Percentiles rank a stretch among this genome's conserved stretches.
Evolutionary conservation across 2,113 vertebrate genomes (phyloP).

Genomic region (Mus spicilegus): DNA sequence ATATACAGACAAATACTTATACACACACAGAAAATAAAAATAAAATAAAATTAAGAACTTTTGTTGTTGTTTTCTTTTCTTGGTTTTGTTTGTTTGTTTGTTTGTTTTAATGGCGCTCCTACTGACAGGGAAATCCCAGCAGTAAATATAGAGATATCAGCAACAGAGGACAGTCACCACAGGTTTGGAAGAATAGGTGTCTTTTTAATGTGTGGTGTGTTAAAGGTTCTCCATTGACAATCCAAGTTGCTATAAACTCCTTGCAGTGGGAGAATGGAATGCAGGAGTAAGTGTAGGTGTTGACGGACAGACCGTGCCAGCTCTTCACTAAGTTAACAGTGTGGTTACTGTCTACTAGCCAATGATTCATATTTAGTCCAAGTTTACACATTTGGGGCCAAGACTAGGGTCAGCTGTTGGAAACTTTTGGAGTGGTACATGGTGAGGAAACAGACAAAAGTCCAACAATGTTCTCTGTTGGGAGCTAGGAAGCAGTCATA

Average conservation of each 20-base stretch:
- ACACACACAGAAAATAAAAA: not conserved
- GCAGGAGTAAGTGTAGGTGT: not conserved
- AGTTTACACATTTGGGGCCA: not conserved
- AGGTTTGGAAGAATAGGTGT: conserved; percentile 20
- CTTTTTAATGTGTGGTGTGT: not conserved
- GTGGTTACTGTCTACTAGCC: not conserved
- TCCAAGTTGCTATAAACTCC: not conserved
- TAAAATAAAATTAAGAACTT: not conserved
- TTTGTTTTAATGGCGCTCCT: not conserved
- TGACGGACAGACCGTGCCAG: not conserved
- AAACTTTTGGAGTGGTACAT: not conserved
- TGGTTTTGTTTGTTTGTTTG: too few relatives aligned
- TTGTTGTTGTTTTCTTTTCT: too few relatives aligned
- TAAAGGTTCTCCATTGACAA: conserved; percentile 46
- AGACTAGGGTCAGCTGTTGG: not conserved
- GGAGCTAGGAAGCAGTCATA: not conserved
- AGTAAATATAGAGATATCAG: not conserved
- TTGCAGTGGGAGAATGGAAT: not conserved
- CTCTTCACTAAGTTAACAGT: not conserved
- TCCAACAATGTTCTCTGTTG: not conserved
- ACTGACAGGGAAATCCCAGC: not conserved
- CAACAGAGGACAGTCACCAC: not conserved
- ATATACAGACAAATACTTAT: not conserved
- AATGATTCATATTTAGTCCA: conserved; percentile 9
- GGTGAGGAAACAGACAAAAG: not conserved